Percentiles rank a stretch among this genome's conserved stretches.
Evolutionary conservation across 2,797 vertebrate genomes (phyloP).

Genomic region (Streptopelia turtur): DNA sequence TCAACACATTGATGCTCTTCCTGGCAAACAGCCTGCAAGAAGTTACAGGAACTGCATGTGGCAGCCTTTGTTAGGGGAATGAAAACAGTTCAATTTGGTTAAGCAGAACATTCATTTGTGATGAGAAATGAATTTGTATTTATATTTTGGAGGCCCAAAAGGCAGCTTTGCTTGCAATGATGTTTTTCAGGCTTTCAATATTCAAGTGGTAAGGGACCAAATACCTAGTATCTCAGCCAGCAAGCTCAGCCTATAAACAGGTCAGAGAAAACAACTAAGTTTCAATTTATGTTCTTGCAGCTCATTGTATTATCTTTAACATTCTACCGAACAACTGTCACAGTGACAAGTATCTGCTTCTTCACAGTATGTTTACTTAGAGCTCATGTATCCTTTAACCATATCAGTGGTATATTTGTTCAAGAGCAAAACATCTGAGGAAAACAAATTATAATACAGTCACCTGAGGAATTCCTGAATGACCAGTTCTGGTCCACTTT

Average conservation of each 20-base stretch:
- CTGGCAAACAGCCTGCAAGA: not conserved
- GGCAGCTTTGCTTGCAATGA: not conserved
- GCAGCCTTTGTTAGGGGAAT: not conserved
- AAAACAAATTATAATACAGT: not conserved
- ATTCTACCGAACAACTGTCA: not conserved
- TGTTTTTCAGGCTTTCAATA: not conserved
- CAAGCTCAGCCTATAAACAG: not conserved
- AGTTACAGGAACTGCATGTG: not conserved
- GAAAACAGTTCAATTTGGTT: slow-evolving; percentile 23
- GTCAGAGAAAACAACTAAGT: not conserved
- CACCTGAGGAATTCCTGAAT: not conserved
- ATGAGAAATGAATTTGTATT: not conserved
- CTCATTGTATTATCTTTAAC: not conserved
- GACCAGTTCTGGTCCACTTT: not conserved
- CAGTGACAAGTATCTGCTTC: not conserved
- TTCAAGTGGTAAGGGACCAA: not conserved
- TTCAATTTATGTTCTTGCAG: not conserved
- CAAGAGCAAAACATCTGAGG: not conserved
- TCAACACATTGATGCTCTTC: not conserved
- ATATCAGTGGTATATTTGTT: not conserved
- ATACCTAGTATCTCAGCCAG: not conserved
- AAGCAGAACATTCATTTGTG: slow-evolving; percentile 1
- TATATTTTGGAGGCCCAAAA: not conserved
- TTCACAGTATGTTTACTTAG: not conserved
- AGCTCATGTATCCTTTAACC: not conserved